phyloP scores from a whole-genome alignment of 2,888 invertebrate species.

The Trichopria drosophilae region DNA sequence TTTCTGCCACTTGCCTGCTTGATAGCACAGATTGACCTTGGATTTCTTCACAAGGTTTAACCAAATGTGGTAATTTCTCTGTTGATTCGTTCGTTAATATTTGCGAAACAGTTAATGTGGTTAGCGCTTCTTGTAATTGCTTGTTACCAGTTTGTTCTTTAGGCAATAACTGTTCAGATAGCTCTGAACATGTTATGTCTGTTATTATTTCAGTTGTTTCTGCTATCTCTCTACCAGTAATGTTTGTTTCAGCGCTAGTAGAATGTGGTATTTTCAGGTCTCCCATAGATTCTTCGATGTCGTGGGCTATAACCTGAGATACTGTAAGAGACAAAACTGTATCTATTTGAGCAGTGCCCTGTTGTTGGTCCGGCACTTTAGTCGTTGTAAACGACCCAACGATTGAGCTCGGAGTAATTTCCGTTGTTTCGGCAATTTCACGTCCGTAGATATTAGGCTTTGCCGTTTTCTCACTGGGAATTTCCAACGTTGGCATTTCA shows the following conservation, averaged over 20 bases:
- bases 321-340: conserved; percentile 40
- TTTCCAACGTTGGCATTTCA: conserved; percentile 29
- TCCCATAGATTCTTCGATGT: conserved; percentile 36
- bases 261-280: conserved; percentile 42
- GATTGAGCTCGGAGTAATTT: conserved; percentile 47
- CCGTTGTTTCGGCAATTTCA: conserved; percentile 47
- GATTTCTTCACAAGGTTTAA: conserved; percentile 45
- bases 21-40: conserved; percentile 47
- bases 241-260: conserved; percentile 50
- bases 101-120: conserved; percentile 32
- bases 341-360: conserved; percentile 36
- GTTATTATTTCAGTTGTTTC: conserved; percentile 43
- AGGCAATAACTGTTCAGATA: too few relatives aligned
- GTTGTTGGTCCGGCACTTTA: conserved; percentile 33
- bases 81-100: conserved; percentile 31
- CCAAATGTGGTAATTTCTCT: conserved; percentile 21
- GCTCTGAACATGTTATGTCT: too few relatives aligned
- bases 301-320: conserved; percentile 40
- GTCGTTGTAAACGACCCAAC: conserved; percentile 40
- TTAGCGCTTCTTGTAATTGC: too few relatives aligned
- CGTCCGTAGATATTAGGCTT: conserved; percentile 50
- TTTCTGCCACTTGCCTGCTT: conserved; percentile 47
- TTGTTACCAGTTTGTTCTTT: too few relatives aligned
- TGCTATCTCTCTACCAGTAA: conserved; percentile 50
- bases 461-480: conserved; percentile 35